A percentile compares a stretch with the other conserved stretches of the same genome.
These are phyloP conservation scores for Stenichneumon culpator DNA, from an alignment of 2,888 invertebrate genomes.

Conservation along the genomic window DNA sequence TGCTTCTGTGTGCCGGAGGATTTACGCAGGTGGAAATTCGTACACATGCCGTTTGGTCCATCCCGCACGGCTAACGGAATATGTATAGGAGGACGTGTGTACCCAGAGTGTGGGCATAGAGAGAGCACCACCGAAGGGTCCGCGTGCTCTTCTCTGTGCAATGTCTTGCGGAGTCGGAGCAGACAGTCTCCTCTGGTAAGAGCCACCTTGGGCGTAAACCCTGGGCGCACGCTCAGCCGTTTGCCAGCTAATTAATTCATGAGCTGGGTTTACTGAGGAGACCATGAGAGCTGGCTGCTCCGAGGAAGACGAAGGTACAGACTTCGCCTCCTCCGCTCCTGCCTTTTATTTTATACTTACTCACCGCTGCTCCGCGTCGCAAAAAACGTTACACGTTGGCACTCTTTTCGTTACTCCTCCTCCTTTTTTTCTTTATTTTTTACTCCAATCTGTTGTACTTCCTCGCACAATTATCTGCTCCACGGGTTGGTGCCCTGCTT, in stretches of 20 bases:
- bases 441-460: slow-evolving; percentile 53
- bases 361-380: background rate
- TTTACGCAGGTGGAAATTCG: slow-evolving; percentile 35
- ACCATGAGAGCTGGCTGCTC: slow-evolving; percentile 24
- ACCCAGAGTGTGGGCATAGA: slow-evolving; percentile 23
- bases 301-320: slow-evolving; percentile 43
- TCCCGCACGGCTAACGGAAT: slow-evolving; percentile 8
- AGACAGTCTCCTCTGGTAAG: slow-evolving; percentile 45
- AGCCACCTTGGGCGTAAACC: slow-evolving; percentile 38
- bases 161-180: slow-evolving; percentile 27
- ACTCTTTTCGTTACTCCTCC: slow-evolving; percentile 12
- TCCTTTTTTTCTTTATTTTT: slow-evolving; percentile 21
- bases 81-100: slow-evolving; percentile 41
- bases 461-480: background rate
- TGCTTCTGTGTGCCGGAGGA: background rate
- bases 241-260: slow-evolving; percentile 79
- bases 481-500: background rate
- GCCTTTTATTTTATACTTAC: slow-evolving; percentile 12
- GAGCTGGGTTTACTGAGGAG: slow-evolving; percentile 74
- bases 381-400: background rate
- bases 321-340: slow-evolving; percentile 52
- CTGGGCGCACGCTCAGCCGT: slow-evolving; percentile 64
- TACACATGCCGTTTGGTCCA: slow-evolving; percentile 46
- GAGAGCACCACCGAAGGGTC: slow-evolving; percentile 26
- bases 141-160: background rate